Evolutionary conservation across 92 coral and sea anemone genomes (phyloP).

Genomic region (Porites cylindrica): DNA sequence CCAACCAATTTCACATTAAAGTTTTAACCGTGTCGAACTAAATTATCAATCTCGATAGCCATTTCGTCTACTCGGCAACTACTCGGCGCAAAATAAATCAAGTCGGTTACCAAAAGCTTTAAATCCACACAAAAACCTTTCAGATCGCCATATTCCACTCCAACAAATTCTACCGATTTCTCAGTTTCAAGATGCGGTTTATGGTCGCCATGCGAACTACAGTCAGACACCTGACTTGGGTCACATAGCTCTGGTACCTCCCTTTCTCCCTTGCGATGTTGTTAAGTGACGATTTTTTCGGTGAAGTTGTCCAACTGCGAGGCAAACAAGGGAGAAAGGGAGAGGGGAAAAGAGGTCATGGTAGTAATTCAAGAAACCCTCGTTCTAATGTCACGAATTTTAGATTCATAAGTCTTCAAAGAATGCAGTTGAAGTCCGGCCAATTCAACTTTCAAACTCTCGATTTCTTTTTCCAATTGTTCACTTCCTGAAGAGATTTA

Average conservation of each 20-base stretch:
- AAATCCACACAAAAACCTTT: slow-evolving; percentile 9
- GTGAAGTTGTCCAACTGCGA: too few relatives aligned
- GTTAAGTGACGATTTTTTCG: too few relatives aligned
- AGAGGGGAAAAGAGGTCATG: too few relatives aligned
- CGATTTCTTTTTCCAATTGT: slow-evolving; percentile 6
- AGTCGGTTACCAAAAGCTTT: slow-evolving; percentile 15
- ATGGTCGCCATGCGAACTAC: background rate
- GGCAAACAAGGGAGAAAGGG: too few relatives aligned
- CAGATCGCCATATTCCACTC: slow-evolving; percentile 32
- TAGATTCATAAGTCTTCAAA: too few relatives aligned
- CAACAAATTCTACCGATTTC: slow-evolving; percentile 20
- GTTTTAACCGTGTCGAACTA: background rate
- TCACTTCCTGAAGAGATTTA: slow-evolving; percentile 16
- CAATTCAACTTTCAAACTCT: slow-evolving; percentile 8
- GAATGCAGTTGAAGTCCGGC: background rate
- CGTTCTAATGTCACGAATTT: too few relatives aligned
- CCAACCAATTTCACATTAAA: slow-evolving; percentile 7
- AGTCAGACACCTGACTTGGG: too few relatives aligned
- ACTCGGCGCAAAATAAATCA: background rate
- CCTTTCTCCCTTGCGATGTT: too few relatives aligned
- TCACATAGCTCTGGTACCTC: too few relatives aligned
- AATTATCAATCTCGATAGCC: slow-evolving; percentile 14
- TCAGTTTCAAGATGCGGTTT: slow-evolving; percentile 17
- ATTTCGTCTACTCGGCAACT: background rate
- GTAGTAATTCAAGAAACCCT: too few relatives aligned